phyloP scores from a whole-genome alignment of 1,140 invertebrate genomes.

The Amyelois transitella region DNA sequence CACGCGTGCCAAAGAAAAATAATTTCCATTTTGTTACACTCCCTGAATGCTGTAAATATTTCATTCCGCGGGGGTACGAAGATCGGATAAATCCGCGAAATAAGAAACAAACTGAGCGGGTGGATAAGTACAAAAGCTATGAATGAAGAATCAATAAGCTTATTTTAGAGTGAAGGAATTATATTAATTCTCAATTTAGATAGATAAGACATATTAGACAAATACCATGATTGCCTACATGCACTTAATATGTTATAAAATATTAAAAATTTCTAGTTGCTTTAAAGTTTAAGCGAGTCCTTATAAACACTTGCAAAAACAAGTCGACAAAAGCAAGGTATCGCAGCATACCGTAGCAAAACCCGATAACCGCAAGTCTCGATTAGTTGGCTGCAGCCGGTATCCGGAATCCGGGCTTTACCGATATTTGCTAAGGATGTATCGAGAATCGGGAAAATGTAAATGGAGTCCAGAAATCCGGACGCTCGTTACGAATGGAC shows the following conservation, averaged over 20 bases:
- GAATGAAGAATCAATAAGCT: neutral
- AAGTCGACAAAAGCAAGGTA: neutral
- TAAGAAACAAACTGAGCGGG: neutral
- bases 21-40: neutral
- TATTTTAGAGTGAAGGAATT: no score
- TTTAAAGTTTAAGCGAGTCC: neutral
- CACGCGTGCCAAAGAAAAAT: neutral
- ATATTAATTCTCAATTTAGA: no score
- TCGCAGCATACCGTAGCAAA: constrained; percentile 3
- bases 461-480: neutral
- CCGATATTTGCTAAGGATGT: neutral
- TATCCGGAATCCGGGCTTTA: neutral
- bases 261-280: no score
- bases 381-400: neutral
- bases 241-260: no score
- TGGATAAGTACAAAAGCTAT: constrained; percentile 1
- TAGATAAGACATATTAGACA: no score
- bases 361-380: constrained; percentile 13
- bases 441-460: neutral
- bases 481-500: neutral
- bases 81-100: constrained; percentile 4
- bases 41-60: constrained; percentile 1
- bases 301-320: neutral
- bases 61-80: neutral
- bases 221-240: no score